Conservation (phyloP, 2,113 vertebrate species). For the Gallinago jamesoni region DNA sequence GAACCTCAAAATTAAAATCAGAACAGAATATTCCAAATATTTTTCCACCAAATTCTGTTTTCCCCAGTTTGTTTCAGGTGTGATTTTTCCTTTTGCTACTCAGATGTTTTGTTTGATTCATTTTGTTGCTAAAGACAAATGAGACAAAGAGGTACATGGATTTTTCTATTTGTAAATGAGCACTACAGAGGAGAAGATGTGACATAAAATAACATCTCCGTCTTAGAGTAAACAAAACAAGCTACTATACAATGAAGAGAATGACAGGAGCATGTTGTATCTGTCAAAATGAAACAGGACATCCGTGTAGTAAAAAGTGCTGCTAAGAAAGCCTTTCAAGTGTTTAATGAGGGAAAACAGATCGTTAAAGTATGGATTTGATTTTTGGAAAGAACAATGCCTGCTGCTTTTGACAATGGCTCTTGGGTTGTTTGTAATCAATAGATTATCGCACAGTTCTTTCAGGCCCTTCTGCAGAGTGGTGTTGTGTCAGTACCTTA, state of each 20-base stretch:
- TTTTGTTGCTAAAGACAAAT: background rate
- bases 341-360: constrained; percentile 59
- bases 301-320: background rate
- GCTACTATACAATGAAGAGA: background rate
- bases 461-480: background rate
- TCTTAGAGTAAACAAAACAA: constrained; percentile 26
- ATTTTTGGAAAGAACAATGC: constrained; percentile 49
- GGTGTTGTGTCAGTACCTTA: constrained; percentile 16
- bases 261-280: background rate
- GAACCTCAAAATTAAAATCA: background rate
- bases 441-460: background rate
- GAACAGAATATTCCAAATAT: background rate
- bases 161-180: constrained; percentile 42
- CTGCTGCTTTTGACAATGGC: constrained; percentile 27
- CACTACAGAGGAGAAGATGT: background rate
- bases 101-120: background rate
- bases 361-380: constrained; percentile 56
- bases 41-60: background rate
- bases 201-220: background rate
- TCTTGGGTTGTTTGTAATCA: constrained; percentile 26
- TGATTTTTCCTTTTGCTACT: background rate
- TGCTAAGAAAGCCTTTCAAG: constrained; percentile 33
- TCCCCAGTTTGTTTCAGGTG: background rate
- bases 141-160: background rate
- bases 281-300: constrained; percentile 44